Percentiles rank a stretch among this genome's conserved stretches.
These are phyloP conservation scores for Platycnemis pennipes DNA, from an alignment of 2,888 invertebrate species.

Conservation along the genomic window DNA sequence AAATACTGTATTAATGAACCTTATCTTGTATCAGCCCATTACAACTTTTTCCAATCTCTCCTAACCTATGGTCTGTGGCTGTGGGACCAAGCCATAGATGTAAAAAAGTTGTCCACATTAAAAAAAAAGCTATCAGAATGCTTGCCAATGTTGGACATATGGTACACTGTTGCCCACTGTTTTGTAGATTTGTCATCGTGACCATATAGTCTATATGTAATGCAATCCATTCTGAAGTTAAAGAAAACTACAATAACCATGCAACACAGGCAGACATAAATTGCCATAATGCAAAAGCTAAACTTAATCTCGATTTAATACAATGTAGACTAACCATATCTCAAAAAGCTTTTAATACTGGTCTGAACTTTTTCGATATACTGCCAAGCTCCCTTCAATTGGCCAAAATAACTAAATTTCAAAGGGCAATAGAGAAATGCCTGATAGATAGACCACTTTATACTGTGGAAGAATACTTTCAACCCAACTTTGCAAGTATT, in stretches of 20 bases:
- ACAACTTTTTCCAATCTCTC: background rate
- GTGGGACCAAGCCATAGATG: background rate
- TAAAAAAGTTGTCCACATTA: background rate
- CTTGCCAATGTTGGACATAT: background rate
- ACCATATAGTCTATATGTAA: background rate
- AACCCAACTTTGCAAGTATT: background rate
- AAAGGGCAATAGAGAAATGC: background rate
- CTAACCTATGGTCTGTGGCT: background rate
- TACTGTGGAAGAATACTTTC: background rate
- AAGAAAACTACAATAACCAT: too few species aligned
- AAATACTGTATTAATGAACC: background rate
- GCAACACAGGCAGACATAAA: background rate
- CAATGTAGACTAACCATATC: background rate
- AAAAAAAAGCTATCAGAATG: background rate
- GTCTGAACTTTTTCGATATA: background rate
- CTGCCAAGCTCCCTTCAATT: background rate
- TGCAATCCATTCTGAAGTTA: background rate
- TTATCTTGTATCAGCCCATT: background rate
- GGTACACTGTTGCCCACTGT: background rate
- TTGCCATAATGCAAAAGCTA: background rate
- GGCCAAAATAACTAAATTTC: background rate
- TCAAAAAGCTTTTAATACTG: background rate
- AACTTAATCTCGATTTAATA: background rate
- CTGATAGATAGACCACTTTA: background rate
- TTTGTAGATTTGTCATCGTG: background rate